Evolutionary conservation across 2,113 vertebrate species (phyloP).

Genomic region (Anser brachyrhynchus): DNA sequence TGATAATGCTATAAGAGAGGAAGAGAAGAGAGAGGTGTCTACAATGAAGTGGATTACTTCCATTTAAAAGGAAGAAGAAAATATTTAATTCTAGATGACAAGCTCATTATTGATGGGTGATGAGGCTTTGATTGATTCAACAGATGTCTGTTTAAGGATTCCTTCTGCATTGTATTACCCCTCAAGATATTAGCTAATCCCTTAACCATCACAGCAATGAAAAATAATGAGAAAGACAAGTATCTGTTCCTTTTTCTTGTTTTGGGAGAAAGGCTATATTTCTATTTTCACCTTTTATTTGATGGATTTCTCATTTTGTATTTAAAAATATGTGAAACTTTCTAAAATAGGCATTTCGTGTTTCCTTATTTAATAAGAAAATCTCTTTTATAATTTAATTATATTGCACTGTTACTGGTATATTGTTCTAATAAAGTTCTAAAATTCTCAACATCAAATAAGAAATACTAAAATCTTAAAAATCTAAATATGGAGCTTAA

Average conservation of each 20-base stretch:
- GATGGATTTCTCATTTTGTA: neutral
- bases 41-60: neutral
- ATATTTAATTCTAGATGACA: neutral
- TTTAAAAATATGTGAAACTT: neutral
- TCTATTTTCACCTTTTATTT: slow-evolving; percentile 2
- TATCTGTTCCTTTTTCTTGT: neutral
- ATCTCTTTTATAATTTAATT: neutral
- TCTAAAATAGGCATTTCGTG: neutral
- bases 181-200: neutral
- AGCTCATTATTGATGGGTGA: neutral
- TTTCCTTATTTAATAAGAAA: neutral
- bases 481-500: neutral
- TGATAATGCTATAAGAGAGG: neutral
- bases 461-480: neutral
- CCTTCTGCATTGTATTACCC: neutral
- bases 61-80: neutral
- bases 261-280: neutral
- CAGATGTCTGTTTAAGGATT: neutral
- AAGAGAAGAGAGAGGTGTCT: neutral
- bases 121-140: neutral
- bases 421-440: neutral
- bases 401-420: neutral
- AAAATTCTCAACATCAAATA: neutral
- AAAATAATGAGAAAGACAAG: neutral
- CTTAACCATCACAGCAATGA: neutral